Evolutionary conservation across 2,888 invertebrate species (phyloP).

Genomic region (Dicranocentrus wangi): DNA sequence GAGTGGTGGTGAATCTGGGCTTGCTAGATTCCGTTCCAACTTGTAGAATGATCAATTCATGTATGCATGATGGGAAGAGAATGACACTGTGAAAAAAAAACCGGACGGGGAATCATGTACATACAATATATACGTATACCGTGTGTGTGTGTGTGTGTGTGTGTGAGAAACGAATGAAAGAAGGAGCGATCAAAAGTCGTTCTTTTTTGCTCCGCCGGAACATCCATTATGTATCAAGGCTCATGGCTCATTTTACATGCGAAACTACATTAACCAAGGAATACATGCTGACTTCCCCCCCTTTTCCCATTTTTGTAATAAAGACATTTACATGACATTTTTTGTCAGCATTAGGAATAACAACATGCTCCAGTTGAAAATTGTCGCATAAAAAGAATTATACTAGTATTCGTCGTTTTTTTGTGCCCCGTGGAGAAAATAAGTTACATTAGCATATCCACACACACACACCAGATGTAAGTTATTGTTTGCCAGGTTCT

Average conservation of each 20-base stretch:
- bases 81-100: too few relatives aligned
- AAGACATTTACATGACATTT: constrained; percentile 35
- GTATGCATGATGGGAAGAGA: neutral
- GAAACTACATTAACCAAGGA: neutral
- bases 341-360: constrained; percentile 15
- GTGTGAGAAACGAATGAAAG: neutral
- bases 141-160: neutral
- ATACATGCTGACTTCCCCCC: neutral
- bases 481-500: too few relatives aligned
- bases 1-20: neutral
- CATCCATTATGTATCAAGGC: constrained; percentile 25
- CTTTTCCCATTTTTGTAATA: constrained; percentile 3
- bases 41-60: neutral
- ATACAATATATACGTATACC: neutral
- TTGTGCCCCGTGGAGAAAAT: too few relatives aligned
- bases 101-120: neutral
- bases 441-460: too few relatives aligned
- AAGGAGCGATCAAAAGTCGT: constrained; percentile 2
- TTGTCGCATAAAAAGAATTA: constrained; percentile 14
- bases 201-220: constrained; percentile 1
- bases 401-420: too few relatives aligned
- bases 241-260: constrained; percentile 5
- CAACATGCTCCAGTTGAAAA: neutral
- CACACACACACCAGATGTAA: too few relatives aligned
- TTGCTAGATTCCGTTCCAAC: neutral